Base-by-base conservation (phyloP, 2,113 vertebrate species). In the Atractosteus spatula region DNA sequence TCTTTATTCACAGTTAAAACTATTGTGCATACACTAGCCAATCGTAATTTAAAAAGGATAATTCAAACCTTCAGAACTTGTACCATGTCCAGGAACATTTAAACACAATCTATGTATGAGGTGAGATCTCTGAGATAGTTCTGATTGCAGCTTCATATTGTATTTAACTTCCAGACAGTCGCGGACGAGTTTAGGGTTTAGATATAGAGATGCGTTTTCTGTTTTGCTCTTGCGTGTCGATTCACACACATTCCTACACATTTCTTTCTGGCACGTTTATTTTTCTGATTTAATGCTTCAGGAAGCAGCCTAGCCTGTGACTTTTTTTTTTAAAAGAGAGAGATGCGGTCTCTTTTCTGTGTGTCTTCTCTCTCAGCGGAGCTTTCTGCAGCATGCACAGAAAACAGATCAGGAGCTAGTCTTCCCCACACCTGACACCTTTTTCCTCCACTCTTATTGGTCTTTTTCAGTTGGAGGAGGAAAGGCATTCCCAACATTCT, bases 391-490 rank as follows among this genome's bases (percentile, higher is more conserved):
- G 87, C 85, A 88, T 87, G 85, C 79, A 14, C 85, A 85, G 83
- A 86, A 74, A 84, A 51, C 47, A 51, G 86, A 84, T 79, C 84
- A 85, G 84, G 90, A 87, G 91, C 89, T 80, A 89, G 88, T 92
- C 88, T 87, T 87, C 84, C 90, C 91, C 90, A 29, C 85, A 80
- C 86, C 90, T 97, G 93, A 97, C 91, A 81, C 89, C 84, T 82
- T 89, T 93, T 90, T 89, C 90, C 94, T 93, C 92, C 92, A 90
- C 91, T 97, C 90, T 97, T 94, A 94, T 98, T 98, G 95, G 95
- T 98, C 93, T 97, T 93, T 96, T 95, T 94, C 94, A 99, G 97
- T 87, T 93, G 93, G 96, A 97, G 79, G 96, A 97, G 85, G 96
- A 97, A 85, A 91, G 95, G 87, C 94, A 92, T 78, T 92, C 92